Percentiles rank a stretch among this genome's conserved stretches.
Conservation (phyloP, 2,888 invertebrate genomes). For the Chesias legatella region DNA sequence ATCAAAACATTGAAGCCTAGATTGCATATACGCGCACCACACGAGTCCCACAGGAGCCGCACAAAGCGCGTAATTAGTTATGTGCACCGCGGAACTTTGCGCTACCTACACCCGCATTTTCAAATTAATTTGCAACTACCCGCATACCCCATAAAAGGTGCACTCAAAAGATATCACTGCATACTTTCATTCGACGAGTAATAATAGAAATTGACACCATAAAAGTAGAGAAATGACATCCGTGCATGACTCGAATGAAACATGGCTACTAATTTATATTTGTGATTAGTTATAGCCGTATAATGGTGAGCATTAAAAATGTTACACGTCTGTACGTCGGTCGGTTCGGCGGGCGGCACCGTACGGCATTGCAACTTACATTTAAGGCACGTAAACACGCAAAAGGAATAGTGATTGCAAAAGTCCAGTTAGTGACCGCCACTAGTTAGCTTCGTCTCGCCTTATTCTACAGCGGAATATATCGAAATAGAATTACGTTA, state of each 20-base stretch:
- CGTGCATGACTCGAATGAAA: slow-evolving; percentile 52
- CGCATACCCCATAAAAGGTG: slow-evolving; percentile 4
- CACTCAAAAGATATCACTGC: slow-evolving; percentile 39
- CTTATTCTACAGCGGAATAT: slow-evolving; percentile 29
- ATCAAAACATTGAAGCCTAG: not conserved
- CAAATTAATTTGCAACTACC: slow-evolving; percentile 14
- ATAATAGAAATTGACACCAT: slow-evolving; percentile 56
- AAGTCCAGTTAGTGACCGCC: slow-evolving; percentile 72
- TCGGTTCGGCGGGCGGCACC: slow-evolving; percentile 40
- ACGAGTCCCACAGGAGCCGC: slow-evolving; percentile 6
- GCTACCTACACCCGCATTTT: slow-evolving; percentile 7
- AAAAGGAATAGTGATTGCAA: slow-evolving; percentile 73
- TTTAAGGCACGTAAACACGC: slow-evolving; percentile 69
- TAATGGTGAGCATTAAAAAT: slow-evolving; percentile 51
- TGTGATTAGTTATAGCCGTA: slow-evolving; percentile 50
- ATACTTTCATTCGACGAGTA: slow-evolving; percentile 46
- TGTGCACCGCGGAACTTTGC: slow-evolving; percentile 8
- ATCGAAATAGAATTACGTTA: slow-evolving; percentile 41
- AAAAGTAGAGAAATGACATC: slow-evolving; percentile 58
- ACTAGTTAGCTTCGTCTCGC: slow-evolving; percentile 30
- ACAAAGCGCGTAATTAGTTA: slow-evolving; percentile 19
- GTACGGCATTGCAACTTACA: slow-evolving; percentile 59
- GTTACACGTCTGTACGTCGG: slow-evolving; percentile 47
- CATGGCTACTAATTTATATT: slow-evolving; percentile 48
- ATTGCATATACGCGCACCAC: slow-evolving; percentile 6